Evolutionary conservation across 2,113 vertebrate species (phyloP).

Genomic region (Setophaga coronata): DNA sequence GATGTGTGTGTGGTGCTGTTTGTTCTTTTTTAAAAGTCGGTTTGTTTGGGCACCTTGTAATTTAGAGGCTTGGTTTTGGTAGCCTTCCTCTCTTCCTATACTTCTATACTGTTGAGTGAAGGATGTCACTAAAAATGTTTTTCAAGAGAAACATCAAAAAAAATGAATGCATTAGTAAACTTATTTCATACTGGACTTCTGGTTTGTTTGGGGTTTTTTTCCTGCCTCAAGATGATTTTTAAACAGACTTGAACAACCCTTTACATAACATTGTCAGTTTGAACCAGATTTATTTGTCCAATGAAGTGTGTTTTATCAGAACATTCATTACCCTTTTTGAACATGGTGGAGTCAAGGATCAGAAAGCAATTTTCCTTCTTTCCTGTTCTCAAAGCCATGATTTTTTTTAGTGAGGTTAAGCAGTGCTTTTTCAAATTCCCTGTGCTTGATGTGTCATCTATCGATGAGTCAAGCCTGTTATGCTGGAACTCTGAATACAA

Average conservation of each 20-base stretch:
- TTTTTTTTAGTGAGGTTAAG: constrained; percentile 74
- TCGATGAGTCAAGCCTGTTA: constrained; percentile 78
- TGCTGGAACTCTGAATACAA: constrained; percentile 57
- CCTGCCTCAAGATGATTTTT: constrained; percentile 62
- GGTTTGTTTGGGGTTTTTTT: not conserved
- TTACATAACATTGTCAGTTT: constrained; percentile 47
- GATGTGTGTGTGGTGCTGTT: rapidly evolving
- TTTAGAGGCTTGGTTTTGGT: not conserved
- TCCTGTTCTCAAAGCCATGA: constrained; percentile 71
- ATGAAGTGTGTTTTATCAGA: constrained; percentile 68
- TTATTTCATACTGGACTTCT: not conserved
- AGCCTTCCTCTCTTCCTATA: not conserved
- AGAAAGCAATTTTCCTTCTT: constrained; percentile 78
- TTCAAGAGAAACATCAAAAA: not conserved
- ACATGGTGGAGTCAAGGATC: constrained; percentile 68
- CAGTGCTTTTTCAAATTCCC: constrained; percentile 76
- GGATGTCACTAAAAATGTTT: not conserved
- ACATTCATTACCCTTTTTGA: constrained; percentile 72
- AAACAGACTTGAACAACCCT: constrained; percentile 59
- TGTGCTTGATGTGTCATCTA: constrained; percentile 77
- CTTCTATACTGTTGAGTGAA: not conserved
- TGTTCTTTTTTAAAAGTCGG: not conserved
- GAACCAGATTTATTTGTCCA: constrained; percentile 66
- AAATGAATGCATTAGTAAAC: not conserved
- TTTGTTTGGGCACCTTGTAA: not conserved